Percentiles rank a stretch among this genome's conserved stretches.
phyloP scores from a whole-genome alignment of 2,888 invertebrate genomes.

The Eupithecia pulchellata region DNA sequence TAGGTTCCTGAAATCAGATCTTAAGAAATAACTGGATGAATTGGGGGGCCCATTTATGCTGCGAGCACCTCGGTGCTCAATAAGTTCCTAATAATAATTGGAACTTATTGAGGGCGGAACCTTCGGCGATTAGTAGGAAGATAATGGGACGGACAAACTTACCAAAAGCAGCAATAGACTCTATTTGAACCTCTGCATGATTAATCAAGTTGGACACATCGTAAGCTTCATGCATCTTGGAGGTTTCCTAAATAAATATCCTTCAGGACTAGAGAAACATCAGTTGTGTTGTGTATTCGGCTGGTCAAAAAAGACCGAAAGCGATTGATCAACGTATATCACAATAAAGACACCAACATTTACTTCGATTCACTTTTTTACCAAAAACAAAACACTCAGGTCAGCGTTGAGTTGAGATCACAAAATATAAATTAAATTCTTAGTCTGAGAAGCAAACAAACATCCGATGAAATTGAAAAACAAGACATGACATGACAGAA shows the following conservation, averaged over 20 bases:
- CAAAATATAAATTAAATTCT: neutral
- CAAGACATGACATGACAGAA: neutral
- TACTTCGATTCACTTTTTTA: neutral
- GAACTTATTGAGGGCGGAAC: constrained; percentile 11
- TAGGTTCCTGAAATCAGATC: neutral
- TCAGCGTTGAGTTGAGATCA: no score
- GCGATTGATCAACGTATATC: neutral
- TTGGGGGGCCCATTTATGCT: neutral
- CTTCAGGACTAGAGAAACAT: neutral
- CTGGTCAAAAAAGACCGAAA: neutral
- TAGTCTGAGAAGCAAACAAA: no score
- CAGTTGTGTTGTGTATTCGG: neutral
- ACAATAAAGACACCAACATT: neutral
- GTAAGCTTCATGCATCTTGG: constrained; percentile 93
- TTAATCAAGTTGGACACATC: constrained; percentile 92
- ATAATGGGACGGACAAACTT: constrained; percentile 51
- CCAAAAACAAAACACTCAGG: neutral
- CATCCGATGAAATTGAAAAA: neutral
- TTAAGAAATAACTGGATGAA: neutral
- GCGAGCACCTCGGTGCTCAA: neutral
- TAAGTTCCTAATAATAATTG: neutral
- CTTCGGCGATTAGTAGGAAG: neutral
- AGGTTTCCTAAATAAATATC: neutral
- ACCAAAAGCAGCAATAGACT: constrained; percentile 97
- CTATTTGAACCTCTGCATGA: constrained; percentile 95